Evolutionary conservation across 2,797 vertebrate genomes (phyloP), one percentile per base, ranked within the genome.

Genomic region (Pseudochirops cupreus): DNA sequence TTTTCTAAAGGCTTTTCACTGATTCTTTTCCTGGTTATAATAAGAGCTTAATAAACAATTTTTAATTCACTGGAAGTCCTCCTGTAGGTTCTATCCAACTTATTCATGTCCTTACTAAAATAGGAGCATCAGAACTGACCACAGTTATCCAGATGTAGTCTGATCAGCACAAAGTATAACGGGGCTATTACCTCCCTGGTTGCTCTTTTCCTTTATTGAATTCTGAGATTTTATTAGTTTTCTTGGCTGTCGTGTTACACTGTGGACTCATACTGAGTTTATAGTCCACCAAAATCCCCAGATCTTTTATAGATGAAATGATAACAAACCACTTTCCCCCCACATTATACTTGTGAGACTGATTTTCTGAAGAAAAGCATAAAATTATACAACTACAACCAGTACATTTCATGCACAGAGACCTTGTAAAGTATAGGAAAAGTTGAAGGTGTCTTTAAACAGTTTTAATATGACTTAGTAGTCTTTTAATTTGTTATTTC

Each of bases 1-100:
- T 74, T 74, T 33, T 7, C 67, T 74, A 39, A 94, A 28, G 16
- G 91, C 56, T 56, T 46, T 6, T 24, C 24, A n/a, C 3, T 13
- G 39, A 93, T 62, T 90, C 87, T 56, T 13, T 95, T n/a, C 28
- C 92, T 93, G 21, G 7, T 21, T 92, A 89, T 50, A 94, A 56
- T 56, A 14, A 56, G 46, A 93, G 82, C 13, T 54, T 90, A 82
- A 82, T 46, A 46, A 39, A 74, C 12, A 21, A 10, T 39, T 82
- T n/a, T 5, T 82, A 46, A 21, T 82, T 82, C n/a, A 21, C 46
- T 82, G 7, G 31, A n/a, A 52, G 91, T 91, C 57, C 31, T 14
- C 53, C 62, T 59, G 13, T 67, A 13, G 7, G 29, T 91, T 95
- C 46, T 92, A 18, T 94, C 94, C 92, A 28, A n/a, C 90, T 56